phyloP scores from a whole-genome alignment of 2,888 invertebrate species.

The Ennomos fuscantarius region DNA sequence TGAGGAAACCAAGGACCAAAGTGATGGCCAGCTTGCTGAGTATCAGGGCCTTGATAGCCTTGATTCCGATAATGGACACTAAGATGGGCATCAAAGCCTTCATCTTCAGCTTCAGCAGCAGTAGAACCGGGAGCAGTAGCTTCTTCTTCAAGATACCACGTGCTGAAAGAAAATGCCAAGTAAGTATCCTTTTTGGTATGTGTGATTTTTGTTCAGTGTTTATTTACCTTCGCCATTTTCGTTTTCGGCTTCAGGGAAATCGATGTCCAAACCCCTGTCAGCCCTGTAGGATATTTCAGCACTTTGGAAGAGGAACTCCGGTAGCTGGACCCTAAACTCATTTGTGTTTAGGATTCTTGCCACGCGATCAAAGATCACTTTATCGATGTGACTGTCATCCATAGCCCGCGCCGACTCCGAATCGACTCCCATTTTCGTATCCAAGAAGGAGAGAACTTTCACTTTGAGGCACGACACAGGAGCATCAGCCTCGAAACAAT shows the following conservation, averaged over 20 bases:
- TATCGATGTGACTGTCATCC: constrained; percentile 87
- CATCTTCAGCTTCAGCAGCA: constrained; percentile 93
- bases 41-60: constrained; percentile 93
- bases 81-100: constrained; percentile 94
- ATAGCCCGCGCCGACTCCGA: constrained; percentile 86
- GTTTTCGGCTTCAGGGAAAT: constrained; percentile 79
- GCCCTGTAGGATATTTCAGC: constrained; percentile 88
- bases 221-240: constrained; percentile 84
- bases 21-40: constrained; percentile 93
- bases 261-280: constrained; percentile 87
- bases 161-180: constrained; percentile 77
- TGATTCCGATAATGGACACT: constrained; percentile 90
- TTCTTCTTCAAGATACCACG: constrained; percentile 94
- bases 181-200: constrained; percentile 15
- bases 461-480: constrained; percentile 90
- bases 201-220: background rate
- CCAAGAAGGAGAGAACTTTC: constrained; percentile 91
- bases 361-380: constrained; percentile 90
- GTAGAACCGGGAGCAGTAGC: constrained; percentile 90
- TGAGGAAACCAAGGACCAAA: constrained; percentile 92
- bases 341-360: constrained; percentile 90
- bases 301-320: constrained; percentile 88
- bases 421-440: constrained; percentile 87
- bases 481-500: constrained; percentile 88
- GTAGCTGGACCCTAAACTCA: constrained; percentile 90